phyloP scores from a whole-genome alignment of 92 coral and sea anemone genomes.

The Galaxea fascicularis region DNA sequence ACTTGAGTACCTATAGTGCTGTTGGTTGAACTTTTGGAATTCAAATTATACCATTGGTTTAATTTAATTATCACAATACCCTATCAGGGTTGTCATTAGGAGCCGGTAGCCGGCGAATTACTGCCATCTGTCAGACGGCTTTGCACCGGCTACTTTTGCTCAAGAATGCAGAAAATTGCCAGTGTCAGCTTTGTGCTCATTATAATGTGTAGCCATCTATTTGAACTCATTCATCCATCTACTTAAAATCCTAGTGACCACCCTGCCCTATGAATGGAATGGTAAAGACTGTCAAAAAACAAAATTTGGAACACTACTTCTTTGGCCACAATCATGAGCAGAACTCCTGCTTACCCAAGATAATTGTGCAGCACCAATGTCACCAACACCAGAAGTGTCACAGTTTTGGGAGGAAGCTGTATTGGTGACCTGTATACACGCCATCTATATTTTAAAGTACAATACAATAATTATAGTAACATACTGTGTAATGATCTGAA shows the following conservation, averaged over 20 bases:
- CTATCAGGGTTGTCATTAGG: too few species aligned
- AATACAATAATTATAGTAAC: constrained; percentile 12
- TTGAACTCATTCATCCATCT: too few species aligned
- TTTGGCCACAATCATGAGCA: constrained; percentile 8
- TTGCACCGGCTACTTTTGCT: too few species aligned
- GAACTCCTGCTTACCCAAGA: constrained; percentile 32
- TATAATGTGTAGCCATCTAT: too few species aligned
- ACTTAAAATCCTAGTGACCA: too few species aligned
- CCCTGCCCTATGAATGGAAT: not conserved
- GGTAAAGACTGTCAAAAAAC: constrained; percentile 16
- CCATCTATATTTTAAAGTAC: constrained; percentile 42
- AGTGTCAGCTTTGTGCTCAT: too few species aligned
- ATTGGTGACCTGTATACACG: constrained; percentile 55
- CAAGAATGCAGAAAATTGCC: too few species aligned
- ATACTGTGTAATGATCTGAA: not conserved
- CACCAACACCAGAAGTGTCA: constrained; percentile 55
- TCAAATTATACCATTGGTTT: not conserved
- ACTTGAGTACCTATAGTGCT: not conserved
- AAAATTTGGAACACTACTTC: constrained; percentile 9
- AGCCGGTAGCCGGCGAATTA: too few species aligned
- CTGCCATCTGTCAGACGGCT: too few species aligned
- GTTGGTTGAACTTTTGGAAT: not conserved
- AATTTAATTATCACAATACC: not conserved
- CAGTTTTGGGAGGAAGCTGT: constrained; percentile 53
- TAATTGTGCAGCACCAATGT: constrained; percentile 60